Conservation (phyloP, 2,113 vertebrate species). For the Catagonus wagneri region DNA sequence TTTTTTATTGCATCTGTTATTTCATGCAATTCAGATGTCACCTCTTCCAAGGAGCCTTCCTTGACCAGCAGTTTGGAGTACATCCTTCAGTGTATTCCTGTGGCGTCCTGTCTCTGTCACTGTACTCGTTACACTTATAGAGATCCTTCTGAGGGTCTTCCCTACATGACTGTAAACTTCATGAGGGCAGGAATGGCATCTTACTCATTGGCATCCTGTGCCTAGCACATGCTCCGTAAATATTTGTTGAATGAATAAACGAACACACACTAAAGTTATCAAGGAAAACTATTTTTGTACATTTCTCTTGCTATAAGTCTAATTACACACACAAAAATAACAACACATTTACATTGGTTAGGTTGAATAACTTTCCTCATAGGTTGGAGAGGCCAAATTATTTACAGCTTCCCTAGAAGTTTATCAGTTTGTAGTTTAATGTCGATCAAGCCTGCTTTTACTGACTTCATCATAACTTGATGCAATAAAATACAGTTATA, state of each 20-base stretch:
- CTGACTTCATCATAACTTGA: not conserved
- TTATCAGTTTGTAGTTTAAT: not conserved
- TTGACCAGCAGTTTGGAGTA: not conserved
- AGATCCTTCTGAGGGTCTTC: not conserved
- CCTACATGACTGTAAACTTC: not conserved
- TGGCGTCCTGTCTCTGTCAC: not conserved
- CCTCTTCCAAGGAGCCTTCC: not conserved
- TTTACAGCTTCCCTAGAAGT: no score
- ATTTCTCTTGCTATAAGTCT: not conserved
- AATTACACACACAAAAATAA: not conserved
- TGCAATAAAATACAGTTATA: not conserved
- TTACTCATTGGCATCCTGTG: no score
- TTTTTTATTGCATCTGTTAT: not conserved
- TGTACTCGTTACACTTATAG: not conserved
- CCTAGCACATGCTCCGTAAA: not conserved
- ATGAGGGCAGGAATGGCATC: not conserved
- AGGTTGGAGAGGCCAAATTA: not conserved
- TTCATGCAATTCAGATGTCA: not conserved
- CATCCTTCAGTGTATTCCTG: not conserved
- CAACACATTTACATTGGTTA: not conserved
- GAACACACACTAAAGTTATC: not conserved
- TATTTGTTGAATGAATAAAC: not conserved
- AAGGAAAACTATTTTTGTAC: not conserved
- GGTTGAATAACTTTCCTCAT: not conserved
- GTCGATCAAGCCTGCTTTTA: not conserved